Percentiles rank a stretch among this genome's conserved stretches.
These are phyloP conservation scores for Callinectes sapidus DNA, from an alignment of 2,888 invertebrate genomes.

Conservation along the genomic window DNA sequence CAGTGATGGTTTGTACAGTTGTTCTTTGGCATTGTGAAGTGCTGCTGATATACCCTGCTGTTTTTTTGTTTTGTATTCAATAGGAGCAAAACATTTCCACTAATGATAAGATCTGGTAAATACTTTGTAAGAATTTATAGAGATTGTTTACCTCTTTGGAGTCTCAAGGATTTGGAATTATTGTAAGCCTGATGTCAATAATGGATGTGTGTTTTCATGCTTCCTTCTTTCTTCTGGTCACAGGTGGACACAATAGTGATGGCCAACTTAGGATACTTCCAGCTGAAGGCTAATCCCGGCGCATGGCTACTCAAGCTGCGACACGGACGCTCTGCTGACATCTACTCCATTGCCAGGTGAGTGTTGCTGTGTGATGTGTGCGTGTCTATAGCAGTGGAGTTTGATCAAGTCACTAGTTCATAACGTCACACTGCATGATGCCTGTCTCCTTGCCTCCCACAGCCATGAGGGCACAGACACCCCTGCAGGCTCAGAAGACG, in stretches of 20 bases:
- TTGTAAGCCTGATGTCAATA: too few relatives aligned
- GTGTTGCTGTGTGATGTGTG: background rate
- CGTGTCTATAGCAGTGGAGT: background rate
- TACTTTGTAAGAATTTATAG: too few relatives aligned
- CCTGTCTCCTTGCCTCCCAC: slow-evolving; percentile 69
- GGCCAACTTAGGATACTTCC: slow-evolving; percentile 99
- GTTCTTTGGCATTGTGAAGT: background rate
- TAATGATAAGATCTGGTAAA: too few relatives aligned
- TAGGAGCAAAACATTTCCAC: background rate
- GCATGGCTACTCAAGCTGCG: slow-evolving; percentile 93
- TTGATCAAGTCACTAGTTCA: background rate
- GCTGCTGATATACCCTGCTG: too few relatives aligned
- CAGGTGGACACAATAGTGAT: slow-evolving; percentile 97
- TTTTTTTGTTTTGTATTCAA: too few relatives aligned
- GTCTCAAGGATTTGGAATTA: too few relatives aligned
- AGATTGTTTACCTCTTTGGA: too few relatives aligned
- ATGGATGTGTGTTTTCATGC: too few relatives aligned
- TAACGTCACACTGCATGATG: background rate
- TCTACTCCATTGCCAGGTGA: slow-evolving; percentile 87
- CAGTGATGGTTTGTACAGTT: slow-evolving; percentile 74
- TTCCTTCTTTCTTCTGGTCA: background rate
- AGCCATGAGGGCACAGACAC: slow-evolving; percentile 88
- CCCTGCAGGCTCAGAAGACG: slow-evolving; percentile 78
- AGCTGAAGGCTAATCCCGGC: slow-evolving; percentile 97
- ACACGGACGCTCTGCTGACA: slow-evolving; percentile 94